Percentiles rank a stretch among this genome's conserved stretches.
These are phyloP conservation scores for Kryptolebias ocellatus DNA, from an alignment of 2,797 vertebrate species.

Conservation along the genomic window DNA sequence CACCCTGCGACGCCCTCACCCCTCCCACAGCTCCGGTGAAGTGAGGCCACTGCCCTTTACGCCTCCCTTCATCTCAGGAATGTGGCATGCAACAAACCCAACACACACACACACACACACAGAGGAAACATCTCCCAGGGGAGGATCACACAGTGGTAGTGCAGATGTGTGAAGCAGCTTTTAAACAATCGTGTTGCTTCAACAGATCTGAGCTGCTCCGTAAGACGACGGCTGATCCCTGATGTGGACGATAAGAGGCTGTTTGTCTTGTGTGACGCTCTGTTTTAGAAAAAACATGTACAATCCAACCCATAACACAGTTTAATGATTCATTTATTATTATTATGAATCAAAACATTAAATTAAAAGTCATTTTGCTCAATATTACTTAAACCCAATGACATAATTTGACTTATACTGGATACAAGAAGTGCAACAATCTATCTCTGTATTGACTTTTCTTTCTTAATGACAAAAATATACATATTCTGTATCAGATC, in stretches of 20 bases:
- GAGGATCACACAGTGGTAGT: constrained; percentile 34
- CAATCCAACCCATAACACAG: background rate
- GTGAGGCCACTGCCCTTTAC: constrained; percentile 74
- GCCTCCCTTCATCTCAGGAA: constrained; percentile 72
- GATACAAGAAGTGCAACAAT: background rate
- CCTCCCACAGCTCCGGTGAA: constrained; percentile 66
- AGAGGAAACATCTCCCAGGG: constrained; percentile 36
- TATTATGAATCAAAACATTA: too few relatives aligned
- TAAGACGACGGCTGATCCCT: constrained; percentile 10
- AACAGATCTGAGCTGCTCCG: constrained; percentile 35
- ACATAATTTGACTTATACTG: background rate
- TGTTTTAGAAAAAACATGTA: background rate
- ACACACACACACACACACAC: constrained; percentile 39
- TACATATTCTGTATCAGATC: background rate
- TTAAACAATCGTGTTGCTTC: constrained; percentile 44
- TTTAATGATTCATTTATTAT: background rate
- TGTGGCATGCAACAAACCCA: constrained; percentile 55
- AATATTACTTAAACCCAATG: too few relatives aligned
- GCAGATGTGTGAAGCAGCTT: constrained; percentile 33
- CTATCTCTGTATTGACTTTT: too few relatives aligned
- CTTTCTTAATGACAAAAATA: too few relatives aligned
- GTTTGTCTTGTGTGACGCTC: background rate
- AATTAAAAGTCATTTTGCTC: background rate
- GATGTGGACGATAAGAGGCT: background rate
- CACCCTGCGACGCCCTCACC: constrained; percentile 25